Base-by-base conservation (phyloP, 1,140 invertebrate species). In the Copidosoma floridanum region DNA sequence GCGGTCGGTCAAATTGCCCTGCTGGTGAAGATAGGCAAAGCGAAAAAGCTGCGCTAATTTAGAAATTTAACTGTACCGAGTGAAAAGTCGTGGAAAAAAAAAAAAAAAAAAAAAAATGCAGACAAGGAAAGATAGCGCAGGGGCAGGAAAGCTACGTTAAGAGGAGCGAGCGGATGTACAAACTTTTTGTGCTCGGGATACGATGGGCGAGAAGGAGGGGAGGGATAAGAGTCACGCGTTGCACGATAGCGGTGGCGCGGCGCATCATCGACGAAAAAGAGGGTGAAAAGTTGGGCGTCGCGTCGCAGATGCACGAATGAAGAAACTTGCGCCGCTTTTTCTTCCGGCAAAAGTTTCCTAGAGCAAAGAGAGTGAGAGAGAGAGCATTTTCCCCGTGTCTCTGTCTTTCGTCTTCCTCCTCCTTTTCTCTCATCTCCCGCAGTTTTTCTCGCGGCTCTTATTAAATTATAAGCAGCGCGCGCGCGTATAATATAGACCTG, bases 401-500 rank as follows among this genome's bases (percentile, higher is more conserved):
- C n/a, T n/a, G n/a, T n/a, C n/a, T n/a, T n/a, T n/a, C 29, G 29
- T 6, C 29, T 6, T 32, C 29, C 29, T 6, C 29, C 6, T 12
- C 29, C 6, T 12, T 6, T 6, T 11, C 23, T 16, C 47, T 3
- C 26, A 4, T 3, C n/a, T 12, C 40, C 26, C 46, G 20, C 7
- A 24, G 10, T 3, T 3, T 24, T 35, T 51, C 57, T 32, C n/a
- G 38, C 21, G 14, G 16, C 57, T 61, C 44, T 61, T 61, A 61
- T 61, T 61, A 61, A 61, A 61, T 61, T 61, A 61, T 52, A 26
- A 61, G 38, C 52, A 40, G 24, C 46, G 21, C 11, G 18, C 57
- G 40, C 40, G 26, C 20, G 23, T 50, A 57, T 26, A 57, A 20
- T n/a, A n/a, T n/a, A n/a, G n/a, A n/a, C 2, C 6, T 46, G 21